Evolutionary conservation across 2,113 vertebrate species (phyloP).

Genomic region (Sebastes schlegelii): DNA sequence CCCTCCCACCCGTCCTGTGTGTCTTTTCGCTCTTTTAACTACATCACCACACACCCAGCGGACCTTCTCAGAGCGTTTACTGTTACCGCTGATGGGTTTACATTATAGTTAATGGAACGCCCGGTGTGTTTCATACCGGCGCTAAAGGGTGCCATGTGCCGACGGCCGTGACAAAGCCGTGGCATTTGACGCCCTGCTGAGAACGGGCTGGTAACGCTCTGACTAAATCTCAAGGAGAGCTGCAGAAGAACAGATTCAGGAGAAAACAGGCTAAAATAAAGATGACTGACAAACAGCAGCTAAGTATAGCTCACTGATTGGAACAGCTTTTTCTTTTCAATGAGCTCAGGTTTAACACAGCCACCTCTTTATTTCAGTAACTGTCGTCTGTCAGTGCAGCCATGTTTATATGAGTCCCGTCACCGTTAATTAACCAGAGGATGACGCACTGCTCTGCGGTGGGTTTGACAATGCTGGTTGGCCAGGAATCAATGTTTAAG

Average conservation of each 20-base stretch:
- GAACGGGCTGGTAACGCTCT: neutral
- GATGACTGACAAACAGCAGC: constrained; percentile 7
- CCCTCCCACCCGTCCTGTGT: no score
- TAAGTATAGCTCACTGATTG: constrained; percentile 25
- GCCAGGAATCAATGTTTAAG: constrained; percentile 21
- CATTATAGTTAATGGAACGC: no score
- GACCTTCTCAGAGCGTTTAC: no score
- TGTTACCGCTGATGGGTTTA: no score
- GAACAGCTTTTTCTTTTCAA: neutral
- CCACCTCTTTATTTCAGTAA: constrained; percentile 10
- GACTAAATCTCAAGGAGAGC: neutral
- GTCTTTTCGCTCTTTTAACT: no score
- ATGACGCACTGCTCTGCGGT: constrained; percentile 6
- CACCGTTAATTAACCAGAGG: constrained; percentile 10
- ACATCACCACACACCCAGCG: no score
- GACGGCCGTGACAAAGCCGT: no score
- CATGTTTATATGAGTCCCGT: constrained; percentile 12
- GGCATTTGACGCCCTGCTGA: no score
- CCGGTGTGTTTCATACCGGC: no score
- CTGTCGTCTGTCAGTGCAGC: constrained; percentile 3
- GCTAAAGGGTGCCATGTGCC: no score
- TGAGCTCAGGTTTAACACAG: constrained; percentile 23
- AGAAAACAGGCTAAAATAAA: constrained; percentile 11
- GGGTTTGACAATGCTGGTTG: neutral
- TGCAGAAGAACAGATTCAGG: neutral